Conservation (phyloP, 37 sponge, comb jelly and placozoan genomes). For the Geodia barretti region DNA sequence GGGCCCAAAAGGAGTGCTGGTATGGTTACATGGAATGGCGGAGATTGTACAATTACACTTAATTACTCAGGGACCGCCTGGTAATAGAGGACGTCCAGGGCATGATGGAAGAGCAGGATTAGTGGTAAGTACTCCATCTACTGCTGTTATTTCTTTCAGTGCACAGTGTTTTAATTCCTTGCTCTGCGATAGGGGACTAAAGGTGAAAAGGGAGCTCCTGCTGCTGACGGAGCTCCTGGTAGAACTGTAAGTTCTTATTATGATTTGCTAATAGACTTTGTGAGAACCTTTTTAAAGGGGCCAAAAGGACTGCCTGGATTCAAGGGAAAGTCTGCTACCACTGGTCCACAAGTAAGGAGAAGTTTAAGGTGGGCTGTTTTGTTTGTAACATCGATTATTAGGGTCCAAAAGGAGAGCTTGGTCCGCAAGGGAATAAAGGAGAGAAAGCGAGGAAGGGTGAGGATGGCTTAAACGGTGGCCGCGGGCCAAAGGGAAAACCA, state of each 20-base stretch:
- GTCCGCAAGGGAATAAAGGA: constrained; percentile 14
- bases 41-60: no score
- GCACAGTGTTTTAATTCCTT: no score
- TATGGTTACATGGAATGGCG: background rate
- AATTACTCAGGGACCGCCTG: background rate
- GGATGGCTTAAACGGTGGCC: background rate
- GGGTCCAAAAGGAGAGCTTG: constrained; percentile 12
- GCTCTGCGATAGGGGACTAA: background rate
- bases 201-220: background rate
- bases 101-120: background rate
- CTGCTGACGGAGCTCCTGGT: constrained; percentile 11
- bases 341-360: no score
- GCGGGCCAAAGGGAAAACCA: background rate
- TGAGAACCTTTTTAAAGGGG: background rate
- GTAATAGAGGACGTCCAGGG: background rate
- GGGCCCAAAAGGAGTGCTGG: background rate
- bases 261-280: no score
- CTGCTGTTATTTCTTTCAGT: no score
- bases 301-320: background rate
- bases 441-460: background rate
- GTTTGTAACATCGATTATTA: background rate
- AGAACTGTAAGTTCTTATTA: constrained; percentile 7
- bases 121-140: background rate
- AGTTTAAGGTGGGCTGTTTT: no score
- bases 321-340: background rate